Evolutionary conservation across 2,888 invertebrate genomes (phyloP), one percentile per base, ranked within the genome.

Genomic region (Sarcophaga subvicina): DNA sequence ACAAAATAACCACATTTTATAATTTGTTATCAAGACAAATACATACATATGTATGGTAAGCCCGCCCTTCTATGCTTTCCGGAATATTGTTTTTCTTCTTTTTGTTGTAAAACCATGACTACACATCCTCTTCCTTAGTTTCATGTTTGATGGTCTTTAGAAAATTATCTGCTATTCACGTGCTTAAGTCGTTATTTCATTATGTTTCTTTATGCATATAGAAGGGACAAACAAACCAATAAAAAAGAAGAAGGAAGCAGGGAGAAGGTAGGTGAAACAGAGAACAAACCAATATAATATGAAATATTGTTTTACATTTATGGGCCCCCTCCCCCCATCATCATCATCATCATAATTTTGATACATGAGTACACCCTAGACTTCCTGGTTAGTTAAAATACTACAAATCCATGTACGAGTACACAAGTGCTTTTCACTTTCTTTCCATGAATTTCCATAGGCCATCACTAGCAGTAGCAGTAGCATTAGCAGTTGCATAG

Each of bases 161-260:
- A 80, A 80, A 84, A 80, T 84, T 80, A 77, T 80, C 66, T 54
- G 25, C 62, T 60, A 80, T 85, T 83, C 88, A 89, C 89, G 89
- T 89, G 89, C 84, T 87, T 82, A 89, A 89, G 89, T 87, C 77
- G 87, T 89, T 89, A 87, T 86, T 87, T 80, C 20, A 79, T 63
- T 82, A 62, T 66, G 66, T 66, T 80, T 54, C 62, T 71, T 80
- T 47, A 37, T 37, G 37, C 37, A 37, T 37, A 22, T 37, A 37
- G 37, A 37, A 37, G 37, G 54, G 27, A 69, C 59, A 54, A 80
- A 59, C 10, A 63, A 69, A 22, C 4, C 2, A 27, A 17, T 1
- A 62, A 49, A 72, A 27, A n/a, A 49, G 2, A 67, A 62, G 14
- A 54, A 54, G 17, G 54, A 54, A 54, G 1, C 0, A 54, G 17